Evolutionary conservation across 92 coral and sea anemone species (phyloP), one percentile per base, ranked within the genome.

Genomic region (Parazoanthus swiftii): DNA sequence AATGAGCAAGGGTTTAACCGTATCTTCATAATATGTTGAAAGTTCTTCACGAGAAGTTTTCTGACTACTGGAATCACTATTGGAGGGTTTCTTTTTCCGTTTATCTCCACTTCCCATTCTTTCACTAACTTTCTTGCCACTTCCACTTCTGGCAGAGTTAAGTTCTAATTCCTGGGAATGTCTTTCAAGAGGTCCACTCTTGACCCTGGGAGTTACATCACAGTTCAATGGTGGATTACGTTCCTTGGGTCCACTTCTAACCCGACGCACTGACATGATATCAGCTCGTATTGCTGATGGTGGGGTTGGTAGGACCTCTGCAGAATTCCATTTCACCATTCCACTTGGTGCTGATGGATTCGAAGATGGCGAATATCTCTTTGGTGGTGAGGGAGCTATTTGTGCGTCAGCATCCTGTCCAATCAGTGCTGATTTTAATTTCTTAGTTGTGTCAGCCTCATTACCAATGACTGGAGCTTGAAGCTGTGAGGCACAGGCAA

Each of bases 161-260:
- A 20, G 35, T 29, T 88, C 95, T 85, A 54, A 77, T 14, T 74
- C 51, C 44, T 80, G 85, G 13, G 76, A 35, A 15, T 68, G 80
- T 26, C 94, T 79, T 50, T 89, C 93, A 1, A 67, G 77, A 5
- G 92, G 93, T 2, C 95, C 95, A 58, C 94, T 91, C 66, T 88
- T 92, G 33, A 88, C 93, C 29, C 92, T 81, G 4, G 88, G 88
- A 18, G 85, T 37, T 59, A 85, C 88, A 6, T 92, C 89, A 81
- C 82, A 85, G 20, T 89, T 88, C 2, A 80, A 65, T 21, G 96
- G 96, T 6, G 91, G 74, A 38, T 90, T 93, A 29, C 98, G 92
- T 68, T 95, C 98, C 89, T 95, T 95, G 1, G 98, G 98, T 20
- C 98, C 98, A 89, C 98, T 95, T 84, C 98, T 93, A 14, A 95